Conservation (phyloP, 1,140 invertebrate species). For the Leptinotarsa texana region DNA sequence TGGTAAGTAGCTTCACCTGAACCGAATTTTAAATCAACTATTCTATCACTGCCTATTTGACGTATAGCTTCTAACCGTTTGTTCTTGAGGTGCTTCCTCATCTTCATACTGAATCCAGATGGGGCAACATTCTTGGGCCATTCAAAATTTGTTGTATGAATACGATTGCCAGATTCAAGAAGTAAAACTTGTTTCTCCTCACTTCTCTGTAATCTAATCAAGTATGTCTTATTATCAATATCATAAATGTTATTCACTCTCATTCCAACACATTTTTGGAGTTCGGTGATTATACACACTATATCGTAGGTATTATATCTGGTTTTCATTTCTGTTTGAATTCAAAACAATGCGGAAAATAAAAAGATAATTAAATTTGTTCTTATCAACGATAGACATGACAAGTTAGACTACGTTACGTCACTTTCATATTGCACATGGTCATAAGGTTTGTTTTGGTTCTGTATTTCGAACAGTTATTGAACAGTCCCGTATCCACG, state of each 20-base stretch:
- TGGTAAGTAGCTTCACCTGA: conserved; percentile 93
- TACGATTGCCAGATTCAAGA: conserved; percentile 91
- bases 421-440: too few relatives aligned
- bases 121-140: conserved; percentile 98
- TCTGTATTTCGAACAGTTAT: too few relatives aligned
- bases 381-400: too few relatives aligned
- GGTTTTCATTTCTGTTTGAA: conserved; percentile 73
- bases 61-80: conserved; percentile 85
- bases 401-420: too few relatives aligned
- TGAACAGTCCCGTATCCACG: too few relatives aligned
- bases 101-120: conserved; percentile 97
- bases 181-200: conserved; percentile 87
- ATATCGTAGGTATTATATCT: conserved; percentile 92
- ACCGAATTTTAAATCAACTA: conserved; percentile 94
- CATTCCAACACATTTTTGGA: conserved; percentile 86
- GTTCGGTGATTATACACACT: conserved; percentile 79
- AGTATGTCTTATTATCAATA: conserved; percentile 94
- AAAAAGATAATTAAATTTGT: too few relatives aligned
- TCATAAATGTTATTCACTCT: conserved; percentile 97
- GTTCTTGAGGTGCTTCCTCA: conserved; percentile 96
- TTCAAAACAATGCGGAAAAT: too few relatives aligned
- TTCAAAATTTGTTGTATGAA: conserved; percentile 94
- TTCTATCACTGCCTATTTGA: conserved; percentile 88
- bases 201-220: conserved; percentile 83
- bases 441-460: too few relatives aligned